Base-by-base conservation (phyloP, 2,888 invertebrate species). In the Aphrophora alni region DNA sequence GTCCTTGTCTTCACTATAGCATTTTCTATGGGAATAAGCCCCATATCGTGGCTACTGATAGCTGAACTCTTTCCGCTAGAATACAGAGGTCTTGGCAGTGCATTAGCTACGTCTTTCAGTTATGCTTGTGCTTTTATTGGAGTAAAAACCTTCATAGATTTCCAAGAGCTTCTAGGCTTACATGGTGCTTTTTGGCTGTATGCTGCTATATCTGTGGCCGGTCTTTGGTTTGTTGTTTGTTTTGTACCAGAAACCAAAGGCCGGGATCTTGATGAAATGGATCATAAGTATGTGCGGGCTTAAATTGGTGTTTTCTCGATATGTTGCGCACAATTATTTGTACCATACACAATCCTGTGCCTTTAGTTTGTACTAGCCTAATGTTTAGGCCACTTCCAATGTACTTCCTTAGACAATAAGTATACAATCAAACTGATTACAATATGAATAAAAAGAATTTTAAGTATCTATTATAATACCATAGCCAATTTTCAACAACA, bases 191-290 rank as follows among this genome's bases (percentile, higher is more conserved):
- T 97, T 88, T 96, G 95, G 95, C 89, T 97, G 83, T 97, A 97
- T 88, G 94, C 96, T 0, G 93, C 93, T 78, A 93, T 96, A 86
- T 95, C 96, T 73, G 92, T 95, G 0, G 91, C 94, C 27, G 95
- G 96, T 24, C 89, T 96, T 14, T 93, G 95, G 87, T 97, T 97
- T 88, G 95, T 97, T 0, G 94, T 95, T 2, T 93, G 94, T 86
- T 95, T 93, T 87, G 95, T 97, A 10, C 97, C 97, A 0, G 97
- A 97, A 89, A 97, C 97, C 4, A 97, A 95, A 88, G 97, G 97
- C 0, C 94, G 94, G 85, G 95, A 96, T 87, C 89, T 97, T 85
- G 96, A 96, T 87, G 96, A 97, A 88, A 96, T 97, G 92, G 94
- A 95, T 77, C 78, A 81, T 33, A 81, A 77, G 77, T 81, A 77